Evolutionary conservation across 92 coral and sea anemone species (phyloP).

Genomic region (Porites rus): DNA sequence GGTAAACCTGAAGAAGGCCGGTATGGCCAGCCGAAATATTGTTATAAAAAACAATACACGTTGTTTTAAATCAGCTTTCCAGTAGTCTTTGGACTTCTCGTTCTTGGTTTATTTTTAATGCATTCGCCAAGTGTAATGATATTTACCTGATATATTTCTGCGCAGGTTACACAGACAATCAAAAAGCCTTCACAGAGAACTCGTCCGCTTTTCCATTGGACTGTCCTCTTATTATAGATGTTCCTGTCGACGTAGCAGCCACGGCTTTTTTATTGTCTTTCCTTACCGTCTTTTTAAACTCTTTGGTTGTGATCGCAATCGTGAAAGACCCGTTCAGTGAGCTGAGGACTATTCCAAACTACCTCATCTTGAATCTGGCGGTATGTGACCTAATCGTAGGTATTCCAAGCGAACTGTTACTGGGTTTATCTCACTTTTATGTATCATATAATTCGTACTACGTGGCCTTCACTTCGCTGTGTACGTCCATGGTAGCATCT

Average conservation of each 20-base stretch:
- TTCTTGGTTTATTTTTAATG: too few relatives aligned
- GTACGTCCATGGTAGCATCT: conserved; percentile 35
- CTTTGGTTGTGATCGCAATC: conserved; percentile 34
- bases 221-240: not conserved
- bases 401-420: conserved; percentile 32
- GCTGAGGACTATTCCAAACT: conserved; percentile 42
- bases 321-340: conserved; percentile 35
- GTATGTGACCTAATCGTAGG: conserved; percentile 48
- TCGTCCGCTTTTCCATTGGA: not conserved
- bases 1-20: too few relatives aligned
- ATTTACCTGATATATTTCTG: not conserved
- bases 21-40: too few relatives aligned
- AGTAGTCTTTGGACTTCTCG: too few relatives aligned
- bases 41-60: too few relatives aligned
- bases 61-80: too few relatives aligned
- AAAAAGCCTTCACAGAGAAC: not conserved
- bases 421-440: conserved; percentile 8
- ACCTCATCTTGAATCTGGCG: conserved; percentile 36
- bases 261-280: conserved; percentile 20
- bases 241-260: not conserved
- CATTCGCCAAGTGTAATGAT: too few relatives aligned
- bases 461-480: conserved; percentile 22
- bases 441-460: not conserved
- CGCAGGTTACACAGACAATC: not conserved
- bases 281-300: conserved; percentile 33